Evolutionary conservation across 2,113 vertebrate genomes (phyloP), one percentile per base, ranked within the genome.

Genomic region (Gobio gobio): DNA sequence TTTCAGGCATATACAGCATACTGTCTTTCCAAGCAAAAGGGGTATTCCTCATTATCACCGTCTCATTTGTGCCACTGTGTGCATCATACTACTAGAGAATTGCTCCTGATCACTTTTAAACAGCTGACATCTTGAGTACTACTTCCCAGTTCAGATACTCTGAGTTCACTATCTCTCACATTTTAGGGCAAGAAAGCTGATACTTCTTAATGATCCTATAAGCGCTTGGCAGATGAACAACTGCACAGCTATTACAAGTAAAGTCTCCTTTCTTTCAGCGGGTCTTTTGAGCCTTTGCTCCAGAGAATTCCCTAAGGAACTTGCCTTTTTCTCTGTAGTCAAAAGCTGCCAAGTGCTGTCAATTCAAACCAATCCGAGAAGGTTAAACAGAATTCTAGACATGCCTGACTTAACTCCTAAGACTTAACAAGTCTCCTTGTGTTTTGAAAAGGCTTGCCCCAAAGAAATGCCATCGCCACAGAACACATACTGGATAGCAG

Each of bases 221-320:
- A 61, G 12, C 36, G 43, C 56, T 64, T 79, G 40, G n/a, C 78
- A 63, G 78, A 79, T 79, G 78, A 79, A 79, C 7, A 1, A 26
- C 59, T 26, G 8, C 16, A 36, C 56, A 33, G 56, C 51, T 80
- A 63, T 75, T 49, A 75, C 49, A 33, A 79, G 24, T 43, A 78
- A 59, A 59, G 58, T 45, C 40, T 61, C 56, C 40, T 61, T 49
- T 61, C 40, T 58, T 63, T 14, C 58, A 26, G 36, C 47, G 77
- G 58, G 56, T 63, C 77, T 79, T 79, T 80, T 80, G 59, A 80
- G n/a, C 13, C 45, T 80, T 82, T 82, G 43, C 79, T 66, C 14
- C 2, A 51, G 58, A 47, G 36, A 63, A 79, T 79, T 63, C 77
- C 77, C 58, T 5, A 24, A 45, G 77, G 77, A 79, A 45, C 77